These are phyloP conservation scores for Eleginops maclovinus DNA, from an alignment of 2,113 vertebrate genomes.

Conservation along the genomic window DNA sequence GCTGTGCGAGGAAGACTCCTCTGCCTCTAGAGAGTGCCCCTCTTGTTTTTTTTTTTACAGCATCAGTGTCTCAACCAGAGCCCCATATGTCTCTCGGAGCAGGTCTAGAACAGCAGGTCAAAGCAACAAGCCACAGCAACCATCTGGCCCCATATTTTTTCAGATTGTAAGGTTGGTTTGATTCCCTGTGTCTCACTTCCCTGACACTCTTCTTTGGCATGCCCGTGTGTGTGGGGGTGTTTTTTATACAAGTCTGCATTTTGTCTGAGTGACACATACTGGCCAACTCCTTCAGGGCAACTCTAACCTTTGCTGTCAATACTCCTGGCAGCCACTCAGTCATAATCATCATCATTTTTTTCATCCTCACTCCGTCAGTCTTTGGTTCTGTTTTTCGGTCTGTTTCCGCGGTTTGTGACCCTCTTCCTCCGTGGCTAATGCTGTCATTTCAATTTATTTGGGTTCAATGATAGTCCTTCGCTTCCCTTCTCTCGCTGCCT, in stretches of 20 bases:
- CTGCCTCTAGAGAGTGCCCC: constrained; percentile 22
- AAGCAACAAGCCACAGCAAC: constrained; percentile 53
- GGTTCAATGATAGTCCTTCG: constrained; percentile 16
- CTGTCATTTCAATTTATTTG: constrained; percentile 36
- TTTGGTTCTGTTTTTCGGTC: constrained; percentile 26
- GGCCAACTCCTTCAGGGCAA: constrained; percentile 48
- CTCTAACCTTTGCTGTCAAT: constrained; percentile 74
- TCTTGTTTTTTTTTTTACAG: constrained; percentile 55
- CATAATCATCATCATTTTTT: constrained; percentile 28
- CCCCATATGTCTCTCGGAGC: constrained; percentile 45
- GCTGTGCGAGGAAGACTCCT: constrained; percentile 17
- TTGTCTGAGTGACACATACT: constrained; percentile 66
- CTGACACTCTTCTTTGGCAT: constrained; percentile 18
- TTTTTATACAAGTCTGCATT: constrained; percentile 10
- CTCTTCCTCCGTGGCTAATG: constrained; percentile 20
- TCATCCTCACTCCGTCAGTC: neutral
- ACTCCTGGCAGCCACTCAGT: constrained; percentile 55
- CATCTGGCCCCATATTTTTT: constrained; percentile 71
- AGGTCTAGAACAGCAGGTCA: constrained; percentile 62
- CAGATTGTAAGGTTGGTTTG: constrained; percentile 68
- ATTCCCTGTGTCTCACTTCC: constrained; percentile 62
- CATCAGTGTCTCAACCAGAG: constrained; percentile 55
- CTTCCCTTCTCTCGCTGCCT: constrained; percentile 13
- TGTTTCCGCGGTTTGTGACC: constrained; percentile 17
- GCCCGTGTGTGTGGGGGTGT: constrained; percentile 7